Base-by-base conservation (phyloP, 2,797 vertebrate genomes). In the Luscinia megarhynchos region DNA sequence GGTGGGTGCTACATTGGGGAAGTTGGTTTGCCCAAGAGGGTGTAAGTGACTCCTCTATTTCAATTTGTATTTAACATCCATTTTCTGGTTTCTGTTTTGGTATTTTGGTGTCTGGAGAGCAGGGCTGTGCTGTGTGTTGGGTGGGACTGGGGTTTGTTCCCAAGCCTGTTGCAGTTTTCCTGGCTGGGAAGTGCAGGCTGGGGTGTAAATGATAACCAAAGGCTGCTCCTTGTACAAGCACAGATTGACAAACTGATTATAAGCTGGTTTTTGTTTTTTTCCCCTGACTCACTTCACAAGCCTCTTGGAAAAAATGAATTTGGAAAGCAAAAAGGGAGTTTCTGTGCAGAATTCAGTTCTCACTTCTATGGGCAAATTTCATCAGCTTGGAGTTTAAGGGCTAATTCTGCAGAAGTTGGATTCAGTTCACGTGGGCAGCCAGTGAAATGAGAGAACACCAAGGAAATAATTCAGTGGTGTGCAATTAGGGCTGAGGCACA, bases 351-450 rank as follows among this genome's bases (percentile, higher is more conserved):
- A 64, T 34, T 40, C 43, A 40, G 79, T 27, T 96, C 95, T 95
- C 82, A 87, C 84, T 92, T 90, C 92, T 67, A 32, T 87, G 80
- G 89, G 88, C 54, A 67, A 73, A 94, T 92, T 91, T 45, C 53
- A 93, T 77, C 4, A 66, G 59, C 87, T 88, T 93, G 89, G 93
- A 87, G 40, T 96, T 94, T 57, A 87, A 90, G 95, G 96, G 82
- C 94, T 59, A 73, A 95, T 89, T 95, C 95, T 94, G 77, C 93
- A 97, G 89, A 92, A 95, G 78, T 95, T 95, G 29, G 68, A 81
- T 85, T 96, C 94, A 89, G 53, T 62, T 67, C 79, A 43, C 72
- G 80, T 79, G 93, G 95, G 93, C 96, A 96, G 93, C 90, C 97
- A 96, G 95, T 84, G 90, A 95, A 96, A 90, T 84, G 87, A 84